Percentiles rank a stretch among this genome's conserved stretches.
Conservation (phyloP, 2,113 vertebrate genomes). For the Engystomops pustulosus region DNA sequence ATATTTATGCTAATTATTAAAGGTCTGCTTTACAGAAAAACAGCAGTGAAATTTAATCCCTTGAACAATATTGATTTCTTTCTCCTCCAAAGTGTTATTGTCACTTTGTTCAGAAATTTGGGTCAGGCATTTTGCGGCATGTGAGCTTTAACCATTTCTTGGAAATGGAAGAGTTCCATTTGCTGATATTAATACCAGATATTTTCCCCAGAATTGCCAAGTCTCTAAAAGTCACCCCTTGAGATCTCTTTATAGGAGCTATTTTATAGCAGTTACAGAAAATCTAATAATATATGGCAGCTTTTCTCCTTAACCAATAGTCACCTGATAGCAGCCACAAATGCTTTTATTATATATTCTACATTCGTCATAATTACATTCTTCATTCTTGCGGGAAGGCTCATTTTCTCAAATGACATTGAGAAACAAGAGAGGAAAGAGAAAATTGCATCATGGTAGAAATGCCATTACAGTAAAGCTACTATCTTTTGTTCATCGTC, state of each 20-base stretch:
- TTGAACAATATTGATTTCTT: slow-evolving; percentile 42
- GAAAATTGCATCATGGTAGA: neutral
- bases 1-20: slow-evolving; percentile 34
- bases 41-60: slow-evolving; percentile 30
- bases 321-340: slow-evolving; percentile 15
- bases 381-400: slow-evolving; percentile 35
- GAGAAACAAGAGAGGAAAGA: neutral
- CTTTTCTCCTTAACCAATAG: slow-evolving; percentile 11
- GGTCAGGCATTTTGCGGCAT: slow-evolving; percentile 3
- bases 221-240: neutral
- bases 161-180: neutral
- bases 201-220: slow-evolving; percentile 1
- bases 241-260: neutral
- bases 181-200: neutral
- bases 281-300: slow-evolving; percentile 14
- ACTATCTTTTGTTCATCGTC: neutral
- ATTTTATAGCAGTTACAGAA: slow-evolving; percentile 29
- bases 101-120: slow-evolving; percentile 40
- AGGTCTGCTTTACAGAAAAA: slow-evolving; percentile 19
- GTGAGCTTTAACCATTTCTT: slow-evolving; percentile 12
- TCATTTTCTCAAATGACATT: slow-evolving; percentile 11
- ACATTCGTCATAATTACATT: slow-evolving; percentile 38
- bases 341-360: slow-evolving; percentile 27
- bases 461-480: slow-evolving; percentile 15
- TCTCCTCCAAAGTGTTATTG: slow-evolving; percentile 28